Base-by-base conservation (phyloP, 2,888 invertebrate genomes). In the Atherix ibis region DNA sequence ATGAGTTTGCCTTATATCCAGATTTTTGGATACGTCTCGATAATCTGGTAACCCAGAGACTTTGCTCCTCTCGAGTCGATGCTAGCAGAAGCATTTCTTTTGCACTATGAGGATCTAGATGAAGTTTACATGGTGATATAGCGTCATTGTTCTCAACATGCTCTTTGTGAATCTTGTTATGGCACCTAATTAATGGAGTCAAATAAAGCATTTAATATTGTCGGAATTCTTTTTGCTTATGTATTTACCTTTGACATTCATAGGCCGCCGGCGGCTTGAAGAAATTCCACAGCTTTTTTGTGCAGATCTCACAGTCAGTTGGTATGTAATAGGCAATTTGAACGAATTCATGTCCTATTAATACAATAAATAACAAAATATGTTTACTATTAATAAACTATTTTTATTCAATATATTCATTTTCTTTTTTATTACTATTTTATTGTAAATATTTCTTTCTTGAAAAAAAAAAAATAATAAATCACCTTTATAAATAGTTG, bases 301-400 rank as follows among this genome's bases (percentile, higher is more conserved):
- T 79, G 70, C 98, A 98, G 47, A 89, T 83, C 67, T 97, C 97
- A 67, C 97, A 98, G 47, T 87, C 83, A 9, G 95, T 92, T 36
- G 97, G 95, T 77, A 94, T 95, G 64, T 97, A 94, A 66, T 88
- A 97, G 48, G 87, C 87, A 53, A 97, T 88, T 61, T 85, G 82
- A 44, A 94, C 74, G 57, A 97, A 85, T 65, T 95, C 95, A 66
- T 98, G 97, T 10, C 95, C 60, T 61, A 24, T 17, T 18, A 17
- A 34, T 14, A 10, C 13, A 12, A 32, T 26, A 14, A 25, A 24
- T 24, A 28, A 13, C n/a, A 10, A 27, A 33, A 10, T 30, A 15
- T 16, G 12, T 17, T 18, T 18, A n/a, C 16, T 34, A 28, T 22
- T 22, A 2, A 5, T 9, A 12, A 35, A 14, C 4, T 10, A 3